Base-by-base conservation (phyloP, 2,888 invertebrate genomes). In the Lordiphosa andalusiaca region DNA sequence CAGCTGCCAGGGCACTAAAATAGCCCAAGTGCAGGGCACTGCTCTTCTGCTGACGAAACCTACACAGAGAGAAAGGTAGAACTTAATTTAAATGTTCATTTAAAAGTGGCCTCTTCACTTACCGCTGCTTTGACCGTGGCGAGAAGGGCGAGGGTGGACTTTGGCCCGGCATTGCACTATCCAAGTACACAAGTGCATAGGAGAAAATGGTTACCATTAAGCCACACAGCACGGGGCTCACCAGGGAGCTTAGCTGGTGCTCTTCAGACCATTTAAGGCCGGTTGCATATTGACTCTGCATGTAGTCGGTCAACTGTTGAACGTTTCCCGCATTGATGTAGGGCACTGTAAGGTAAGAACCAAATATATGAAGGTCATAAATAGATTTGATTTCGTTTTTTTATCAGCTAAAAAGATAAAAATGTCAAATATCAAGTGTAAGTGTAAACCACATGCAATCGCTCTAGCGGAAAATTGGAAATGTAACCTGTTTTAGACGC, bases 61-160 rank as follows among this genome's bases (percentile, higher is more conserved):
- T 89, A 47, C 3, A 57, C 48, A 37, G 13, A 23, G 3, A 30
- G 2, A 33, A 13, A 23, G 30, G 7, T 25, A 47, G 41, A 36
- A 6, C 42, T 12, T 13, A 21, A 33, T 37, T 37, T 41, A 30
- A 1, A 33, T 2, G 13, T 21, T 19, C 16, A 51, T 19, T 30
- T 12, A 7, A 12, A 38, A 25, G 12, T 42, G 9, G 42, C 2
- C 4, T 13, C 19, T 1, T 19, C 13, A 42, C 81, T 86, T 76
- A 89, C 89, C 91, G 89, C 19, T 68, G 89, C 75, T 90, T 90
- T 68, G 90, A 91, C 21, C 87, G 87, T 10, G 91, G 90, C 50
- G 91, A 91, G 64, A 93, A 90, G 16, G 92, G 92, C 41, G 91
- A 90, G 3, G 92, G 92, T 21, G 93, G 93, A 83, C 90, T 89